Evolutionary conservation across 2,113 vertebrate genomes (phyloP), one percentile per base, ranked within the genome.

Genomic region (Phalacrocorax brasilianus): DNA sequence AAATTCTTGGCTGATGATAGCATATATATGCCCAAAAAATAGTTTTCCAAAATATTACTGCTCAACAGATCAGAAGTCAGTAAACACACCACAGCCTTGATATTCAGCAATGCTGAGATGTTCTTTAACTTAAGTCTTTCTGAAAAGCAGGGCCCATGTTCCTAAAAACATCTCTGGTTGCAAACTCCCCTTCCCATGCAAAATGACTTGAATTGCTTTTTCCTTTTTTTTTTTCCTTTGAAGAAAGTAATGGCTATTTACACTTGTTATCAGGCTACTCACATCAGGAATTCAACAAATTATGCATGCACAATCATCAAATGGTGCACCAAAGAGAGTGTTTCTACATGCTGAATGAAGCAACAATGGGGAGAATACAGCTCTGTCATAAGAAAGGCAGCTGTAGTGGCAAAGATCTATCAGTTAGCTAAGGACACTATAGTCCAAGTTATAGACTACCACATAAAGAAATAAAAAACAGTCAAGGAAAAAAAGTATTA

Each of bases 301-400:
- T 89, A 93, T 63, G 89, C 95, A 97, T 95, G 96, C 97, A 96
- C 63, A 92, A 14, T 52, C 79, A 96, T 93, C 68, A 93, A 88
- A 83, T 53, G 90, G 58, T 89, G 92, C 72, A 82, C 70, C 52
- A 63, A 78, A 76, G 52, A 94, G 77, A 92, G 78, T 26, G 47
- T 61, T 89, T 74, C 89, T 52, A 78, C 81, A 95, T 94, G 80
- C 95, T 84, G 85, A 86, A 91, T 62, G 59, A 80, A 88, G 52
- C 52, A 62, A 88, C 13, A 38, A 38, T 5, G 44, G 47, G 70
- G 83, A 92, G 65, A 95, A 89, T 44, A 68, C 45, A 70, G 65
- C 63, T 96, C 85, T 94, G 75, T 42, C 62, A 56, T 55, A 61
- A 33, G 66, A 71, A 93, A 95, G 76, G 85, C 85, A 85, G 91